Percentiles rank a stretch among this genome's conserved stretches.
Conservation (phyloP, 2,797 vertebrate genomes). For the Gobionotothen gibberifrons region DNA sequence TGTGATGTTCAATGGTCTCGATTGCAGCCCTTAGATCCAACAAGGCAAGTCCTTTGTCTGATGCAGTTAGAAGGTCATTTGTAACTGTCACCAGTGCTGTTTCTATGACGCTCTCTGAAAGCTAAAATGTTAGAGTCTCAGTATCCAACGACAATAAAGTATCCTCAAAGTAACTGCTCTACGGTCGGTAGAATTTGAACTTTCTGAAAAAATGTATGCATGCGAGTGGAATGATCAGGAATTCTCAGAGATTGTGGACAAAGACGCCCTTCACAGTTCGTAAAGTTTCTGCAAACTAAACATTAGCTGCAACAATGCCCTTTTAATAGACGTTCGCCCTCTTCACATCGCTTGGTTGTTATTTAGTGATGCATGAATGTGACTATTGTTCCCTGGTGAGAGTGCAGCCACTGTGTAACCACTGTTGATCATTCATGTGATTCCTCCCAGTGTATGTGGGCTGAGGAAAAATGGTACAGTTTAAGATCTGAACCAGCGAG, state of each 20-base stretch:
- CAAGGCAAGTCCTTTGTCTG: no score
- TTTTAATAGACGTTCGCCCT: constrained; percentile 20
- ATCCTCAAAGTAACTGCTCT: not conserved
- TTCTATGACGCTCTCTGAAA: no score
- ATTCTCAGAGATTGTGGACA: constrained; percentile 29
- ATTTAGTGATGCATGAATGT: constrained; percentile 44
- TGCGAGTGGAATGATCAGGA: not conserved
- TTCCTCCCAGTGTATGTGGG: constrained; percentile 4
- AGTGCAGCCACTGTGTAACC: constrained; percentile 10
- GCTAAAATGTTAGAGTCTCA: no score
- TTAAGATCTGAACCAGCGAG: constrained; percentile 26
- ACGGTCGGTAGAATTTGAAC: not conserved
- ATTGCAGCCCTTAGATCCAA: no score
- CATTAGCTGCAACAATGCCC: constrained; percentile 18
- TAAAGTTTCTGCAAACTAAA: constrained; percentile 22
- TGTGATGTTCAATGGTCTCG: no score
- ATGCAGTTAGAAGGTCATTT: no score
- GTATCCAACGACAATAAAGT: no score
- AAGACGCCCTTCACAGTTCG: constrained; percentile 46
- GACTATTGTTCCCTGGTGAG: constrained; percentile 34
- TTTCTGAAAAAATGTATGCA: constrained; percentile 1
- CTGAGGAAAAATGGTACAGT: not conserved
- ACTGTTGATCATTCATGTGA: constrained; percentile 15
- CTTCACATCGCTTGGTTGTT: constrained; percentile 12
- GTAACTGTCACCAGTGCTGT: no score